A percentile compares a stretch with the other conserved stretches of the same genome.
phyloP scores from a whole-genome alignment of 2,888 invertebrate species.

The Rhagonycha fulva region DNA sequence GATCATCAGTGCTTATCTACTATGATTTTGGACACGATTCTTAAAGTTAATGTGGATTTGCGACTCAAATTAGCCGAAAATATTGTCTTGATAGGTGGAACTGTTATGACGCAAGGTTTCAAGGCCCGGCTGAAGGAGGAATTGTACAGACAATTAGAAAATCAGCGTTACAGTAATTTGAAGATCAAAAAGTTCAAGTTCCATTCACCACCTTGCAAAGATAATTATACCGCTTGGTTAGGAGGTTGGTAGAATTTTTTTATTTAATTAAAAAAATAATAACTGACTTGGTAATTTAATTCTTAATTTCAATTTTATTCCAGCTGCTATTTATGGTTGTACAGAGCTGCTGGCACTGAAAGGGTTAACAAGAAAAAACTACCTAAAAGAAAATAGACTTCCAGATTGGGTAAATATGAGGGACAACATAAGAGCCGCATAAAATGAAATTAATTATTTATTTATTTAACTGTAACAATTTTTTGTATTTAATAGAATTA shows the following conservation, averaged over 20 bases:
- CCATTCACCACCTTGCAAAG: slow-evolving; percentile 77
- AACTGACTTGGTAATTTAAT: too few species aligned
- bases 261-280: background rate
- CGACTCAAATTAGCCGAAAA: slow-evolving; percentile 78
- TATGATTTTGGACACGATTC: slow-evolving; percentile 81
- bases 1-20: slow-evolving; percentile 82
- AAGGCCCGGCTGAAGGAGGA: slow-evolving; percentile 79
- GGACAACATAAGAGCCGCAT: slow-evolving; percentile 59
- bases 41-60: slow-evolving; percentile 83
- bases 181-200: slow-evolving; percentile 74
- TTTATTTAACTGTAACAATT: background rate
- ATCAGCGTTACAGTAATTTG: slow-evolving; percentile 66
- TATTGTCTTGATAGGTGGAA: slow-evolving; percentile 87
- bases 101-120: slow-evolving; percentile 82
- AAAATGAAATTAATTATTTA: slow-evolving; percentile 37
- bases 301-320: slow-evolving; percentile 30
- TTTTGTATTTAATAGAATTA: background rate
- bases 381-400: slow-evolving; percentile 68
- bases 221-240: slow-evolving; percentile 85
- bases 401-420: slow-evolving; percentile 82
- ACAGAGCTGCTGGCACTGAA: slow-evolving; percentile 73
- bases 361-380: slow-evolving; percentile 76
- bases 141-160: slow-evolving; percentile 67
- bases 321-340: slow-evolving; percentile 76
- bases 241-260: slow-evolving; percentile 63